phyloP scores from a whole-genome alignment of 2,797 vertebrate genomes.

The Falco naumanni region DNA sequence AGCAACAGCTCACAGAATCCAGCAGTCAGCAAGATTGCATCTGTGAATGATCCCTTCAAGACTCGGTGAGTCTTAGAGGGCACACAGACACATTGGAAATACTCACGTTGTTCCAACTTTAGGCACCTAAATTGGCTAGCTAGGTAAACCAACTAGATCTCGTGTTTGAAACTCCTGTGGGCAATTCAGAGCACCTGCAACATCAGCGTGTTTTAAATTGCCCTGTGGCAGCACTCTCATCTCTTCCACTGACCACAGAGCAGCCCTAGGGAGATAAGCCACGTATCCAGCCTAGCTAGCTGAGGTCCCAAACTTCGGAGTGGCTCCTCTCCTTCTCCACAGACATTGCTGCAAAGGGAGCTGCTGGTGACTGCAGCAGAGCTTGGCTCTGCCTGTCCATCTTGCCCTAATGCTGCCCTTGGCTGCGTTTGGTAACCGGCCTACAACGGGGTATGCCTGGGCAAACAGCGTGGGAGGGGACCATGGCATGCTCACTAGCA shows the following conservation, averaged over 20 bases:
- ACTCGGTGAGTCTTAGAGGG: background rate
- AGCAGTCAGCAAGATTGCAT: background rate
- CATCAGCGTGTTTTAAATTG: background rate
- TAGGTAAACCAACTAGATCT: background rate
- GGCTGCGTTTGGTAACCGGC: background rate
- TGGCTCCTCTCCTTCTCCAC: background rate
- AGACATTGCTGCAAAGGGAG: rapidly evolving
- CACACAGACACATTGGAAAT: background rate
- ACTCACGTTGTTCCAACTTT: background rate
- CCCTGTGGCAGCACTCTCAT: background rate
- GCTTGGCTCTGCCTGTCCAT: background rate
- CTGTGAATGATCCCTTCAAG: background rate
- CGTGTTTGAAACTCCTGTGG: background rate
- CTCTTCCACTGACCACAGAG: background rate
- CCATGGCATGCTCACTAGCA: rapidly evolving
- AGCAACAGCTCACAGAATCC: background rate
- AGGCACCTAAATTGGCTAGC: background rate
- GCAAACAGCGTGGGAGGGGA: background rate
- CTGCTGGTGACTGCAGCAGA: background rate
- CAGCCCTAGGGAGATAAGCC: background rate
- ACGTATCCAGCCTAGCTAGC: background rate
- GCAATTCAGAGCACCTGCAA: background rate
- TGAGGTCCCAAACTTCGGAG: no score
- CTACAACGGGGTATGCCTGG: background rate
- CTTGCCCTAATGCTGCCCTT: background rate